A percentile compares a stretch with the other conserved stretches of the same genome.
Evolutionary conservation across 2,113 vertebrate species (phyloP).

Genomic region (Alces alces): DNA sequence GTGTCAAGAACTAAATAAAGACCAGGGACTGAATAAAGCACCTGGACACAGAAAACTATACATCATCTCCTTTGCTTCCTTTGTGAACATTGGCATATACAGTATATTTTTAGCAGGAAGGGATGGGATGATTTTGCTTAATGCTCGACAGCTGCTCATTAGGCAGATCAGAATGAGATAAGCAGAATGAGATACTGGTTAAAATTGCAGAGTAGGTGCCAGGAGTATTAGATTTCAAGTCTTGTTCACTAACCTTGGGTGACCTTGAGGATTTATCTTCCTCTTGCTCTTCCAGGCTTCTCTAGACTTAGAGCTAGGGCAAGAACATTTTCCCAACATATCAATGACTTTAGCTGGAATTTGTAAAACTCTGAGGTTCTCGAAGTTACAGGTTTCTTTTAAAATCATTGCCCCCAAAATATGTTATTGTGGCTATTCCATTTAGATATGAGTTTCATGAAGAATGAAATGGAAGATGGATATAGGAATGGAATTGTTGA

Average conservation of each 20-base stretch:
- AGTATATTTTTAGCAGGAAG: constrained; percentile 73
- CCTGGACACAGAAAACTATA: constrained; percentile 71
- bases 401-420: not conserved
- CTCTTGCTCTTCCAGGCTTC: not conserved
- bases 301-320: not conserved
- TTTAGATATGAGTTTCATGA: not conserved
- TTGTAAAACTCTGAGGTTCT: not conserved
- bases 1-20: constrained; percentile 78
- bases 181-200: constrained; percentile 56
- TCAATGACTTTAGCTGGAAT: not conserved
- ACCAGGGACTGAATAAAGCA: constrained; percentile 76
- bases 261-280: constrained; percentile 9
- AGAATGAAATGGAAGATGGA: not conserved
- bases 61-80: constrained; percentile 68
- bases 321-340: not conserved
- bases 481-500: not conserved
- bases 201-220: constrained; percentile 43
- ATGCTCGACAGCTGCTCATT: constrained; percentile 74
- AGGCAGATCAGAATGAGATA: constrained; percentile 71
- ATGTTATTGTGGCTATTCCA: not conserved
- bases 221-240: constrained; percentile 25
- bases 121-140: constrained; percentile 70
- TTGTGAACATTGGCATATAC: constrained; percentile 72
- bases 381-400: not conserved
- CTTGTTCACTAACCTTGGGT: constrained; percentile 33